Percentiles rank a stretch among this genome's conserved stretches.
Conservation (phyloP, 2,113 vertebrate genomes). For the Dermatemys mawii region DNA sequence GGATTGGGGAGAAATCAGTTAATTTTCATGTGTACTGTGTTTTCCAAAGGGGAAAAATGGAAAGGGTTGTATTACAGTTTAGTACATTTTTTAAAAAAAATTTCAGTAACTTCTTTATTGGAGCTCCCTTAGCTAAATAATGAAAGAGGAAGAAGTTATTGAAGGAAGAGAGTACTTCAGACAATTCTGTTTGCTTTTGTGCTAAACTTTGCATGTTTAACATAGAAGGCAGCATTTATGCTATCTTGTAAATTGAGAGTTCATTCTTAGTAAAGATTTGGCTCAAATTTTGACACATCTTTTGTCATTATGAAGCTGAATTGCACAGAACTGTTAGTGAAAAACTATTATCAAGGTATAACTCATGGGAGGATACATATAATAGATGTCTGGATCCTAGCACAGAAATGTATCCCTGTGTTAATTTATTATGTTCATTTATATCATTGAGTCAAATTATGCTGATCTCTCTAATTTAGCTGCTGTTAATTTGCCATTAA, state of each 20-base stretch:
- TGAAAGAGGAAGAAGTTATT: not conserved
- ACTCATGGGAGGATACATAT: fast-evolving
- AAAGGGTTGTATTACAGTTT: not conserved
- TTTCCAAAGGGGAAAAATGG: not conserved
- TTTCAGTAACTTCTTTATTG: slow-evolving; percentile 41
- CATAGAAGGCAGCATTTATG: not conserved
- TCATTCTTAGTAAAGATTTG: not conserved
- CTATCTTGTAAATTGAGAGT: not conserved
- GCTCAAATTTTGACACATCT: not conserved
- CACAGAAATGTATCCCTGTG: not conserved
- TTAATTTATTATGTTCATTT: slow-evolving; percentile 1
- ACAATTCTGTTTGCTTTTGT: not conserved
- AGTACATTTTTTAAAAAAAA: not conserved
- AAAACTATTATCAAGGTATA: not conserved
- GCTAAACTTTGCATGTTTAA: not conserved
- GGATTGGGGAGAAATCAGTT: not conserved
- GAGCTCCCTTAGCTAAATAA: not conserved
- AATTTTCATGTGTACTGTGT: not conserved
- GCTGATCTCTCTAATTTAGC: slow-evolving; percentile 30
- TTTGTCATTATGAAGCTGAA: not conserved
- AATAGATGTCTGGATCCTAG: not conserved
- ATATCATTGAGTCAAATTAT: not conserved
- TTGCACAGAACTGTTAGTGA: not conserved
- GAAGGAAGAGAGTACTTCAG: not conserved
- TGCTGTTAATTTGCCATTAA: slow-evolving; percentile 5